Evolutionary conservation across 2,797 vertebrate genomes (phyloP), one percentile per base, ranked within the genome.

Genomic region (Siniperca undulata): DNA sequence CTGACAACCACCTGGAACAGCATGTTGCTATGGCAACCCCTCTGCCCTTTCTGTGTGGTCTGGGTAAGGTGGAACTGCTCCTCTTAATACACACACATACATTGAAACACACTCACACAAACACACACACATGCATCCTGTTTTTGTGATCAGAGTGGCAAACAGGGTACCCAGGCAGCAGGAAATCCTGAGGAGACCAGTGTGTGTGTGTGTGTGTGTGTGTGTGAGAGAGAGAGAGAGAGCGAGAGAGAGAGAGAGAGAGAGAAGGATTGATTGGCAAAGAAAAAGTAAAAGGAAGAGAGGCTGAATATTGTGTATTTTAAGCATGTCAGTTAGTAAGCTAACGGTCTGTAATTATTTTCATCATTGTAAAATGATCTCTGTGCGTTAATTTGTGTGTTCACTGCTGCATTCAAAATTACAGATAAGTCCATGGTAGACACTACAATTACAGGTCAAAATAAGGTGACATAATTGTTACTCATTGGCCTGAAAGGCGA

Each of bases 11-110:
- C 91, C 89, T 94, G 86, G 27, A 80, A 88, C 59, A 48, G 71
- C 52, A 19, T 8, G 89, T 94, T 91, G 82, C 89, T 74, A 93
- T 91, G 79, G 88, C 76, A 93, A 94, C 94, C 65, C 3, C 56
- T 81, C 44, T 77, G 75, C 81, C 81, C 87, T 88, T 91, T 81
- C 84, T 83, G 76, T 92, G 81, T 67, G 60, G 83, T 91, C 76
- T 71, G 58, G 48, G 50, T 81, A 46, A 78, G 68, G 73, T 81
- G 55, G 86, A 83, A 80, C 46, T 58, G 81, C 72, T 87, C 38
- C 72, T 76, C 83, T 82, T 76, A 73, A 74, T 34, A 27, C 36
- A 19, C 53, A 58, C 53, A 56, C 52, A 74, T 5, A 38, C n/a
- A 42, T 69, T n/a, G 10, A 87, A 69, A 74, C 50, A 74, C 19